Base-by-base conservation (phyloP, 2,888 invertebrate genomes). In the Lasioglossum figueresi region DNA sequence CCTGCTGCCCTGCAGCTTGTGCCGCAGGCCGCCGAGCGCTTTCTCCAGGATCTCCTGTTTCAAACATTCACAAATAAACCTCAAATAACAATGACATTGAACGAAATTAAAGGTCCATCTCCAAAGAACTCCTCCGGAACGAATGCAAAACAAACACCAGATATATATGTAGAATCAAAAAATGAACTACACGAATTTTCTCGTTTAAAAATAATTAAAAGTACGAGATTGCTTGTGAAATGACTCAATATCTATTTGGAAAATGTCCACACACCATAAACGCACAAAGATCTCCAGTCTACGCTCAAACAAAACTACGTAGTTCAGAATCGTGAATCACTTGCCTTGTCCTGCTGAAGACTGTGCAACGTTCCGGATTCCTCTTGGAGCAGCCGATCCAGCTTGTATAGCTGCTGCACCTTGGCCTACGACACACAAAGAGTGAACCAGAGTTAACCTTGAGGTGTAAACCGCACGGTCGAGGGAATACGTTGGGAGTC, bases 391-490 rank as follows among this genome's bases (percentile, higher is more conserved):
- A 97, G 95, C 94, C 96, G 97, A 96, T 96, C 98, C 95, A 96
- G 96, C 95, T 96, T 97, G 96, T 96, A 98, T 92, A 96, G 96
- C 95, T 96, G 97, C 95, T 96, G 97, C 82, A 98, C 97, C 96
- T 97, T 98, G 94, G 96, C 95, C 96, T 97, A 92, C 66, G 93
- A 94, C 89, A 90, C 56, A 89, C 48, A 80, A 48, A 83, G 80
- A 56, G 74, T n/a, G n/a, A 48, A 71, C 77, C 72, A 45, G 43
- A 74, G 76, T 83, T 80, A 86, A 81, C 86, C 84, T 85, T 83
- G 77, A 83, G 82, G 76, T 37, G 66, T 87, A 71, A 72, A 37
- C 68, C 70, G 70, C 63, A 63, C 31, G 16, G 31, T 31, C 63
- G 63, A 31, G 31, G 31, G 63, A 14, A 16, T 43, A 56, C 56